A percentile compares a stretch with the other conserved stretches of the same genome.
phyloP scores from a whole-genome alignment of 2,113 vertebrate species.

The Leucopsar rothschildi region DNA sequence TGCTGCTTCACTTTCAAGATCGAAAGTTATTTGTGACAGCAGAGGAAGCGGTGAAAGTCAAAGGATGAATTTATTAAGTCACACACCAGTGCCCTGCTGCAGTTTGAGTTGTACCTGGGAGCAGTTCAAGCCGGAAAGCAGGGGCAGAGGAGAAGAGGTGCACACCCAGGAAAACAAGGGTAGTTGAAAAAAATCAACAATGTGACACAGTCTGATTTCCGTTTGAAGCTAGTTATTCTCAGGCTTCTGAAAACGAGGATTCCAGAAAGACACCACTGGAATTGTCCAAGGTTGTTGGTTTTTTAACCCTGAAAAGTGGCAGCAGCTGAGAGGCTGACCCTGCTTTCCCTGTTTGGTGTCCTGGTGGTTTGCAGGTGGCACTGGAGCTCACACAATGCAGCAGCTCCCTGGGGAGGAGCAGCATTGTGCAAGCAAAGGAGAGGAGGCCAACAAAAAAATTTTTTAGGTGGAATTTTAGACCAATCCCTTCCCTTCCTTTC shows the following conservation, averaged over 20 bases:
- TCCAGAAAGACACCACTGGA: background rate
- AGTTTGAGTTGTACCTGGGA: background rate
- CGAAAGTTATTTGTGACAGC: background rate
- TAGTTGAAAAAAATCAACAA: background rate
- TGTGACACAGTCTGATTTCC: background rate
- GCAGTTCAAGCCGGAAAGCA: background rate
- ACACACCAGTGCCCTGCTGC: background rate
- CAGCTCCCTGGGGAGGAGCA: background rate
- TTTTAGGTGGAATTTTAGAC: background rate
- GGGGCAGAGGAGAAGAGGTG: background rate
- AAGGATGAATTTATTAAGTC: background rate
- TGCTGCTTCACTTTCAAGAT: background rate
- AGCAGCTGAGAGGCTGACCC: background rate
- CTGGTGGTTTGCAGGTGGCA: background rate
- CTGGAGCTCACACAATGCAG: background rate
- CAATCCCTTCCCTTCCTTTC: background rate
- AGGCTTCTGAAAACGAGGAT: background rate
- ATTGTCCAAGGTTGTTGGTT: background rate
- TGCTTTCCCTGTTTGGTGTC: background rate
- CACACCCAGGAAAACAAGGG: background rate
- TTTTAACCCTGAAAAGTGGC: background rate
- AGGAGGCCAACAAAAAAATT: background rate
- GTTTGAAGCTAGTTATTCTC: background rate
- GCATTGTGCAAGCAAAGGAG: fast-evolving
- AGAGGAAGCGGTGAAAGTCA: background rate